Evolutionary conservation across 2,797 vertebrate species (phyloP).

Genomic region (Sebastes vulpes): DNA sequence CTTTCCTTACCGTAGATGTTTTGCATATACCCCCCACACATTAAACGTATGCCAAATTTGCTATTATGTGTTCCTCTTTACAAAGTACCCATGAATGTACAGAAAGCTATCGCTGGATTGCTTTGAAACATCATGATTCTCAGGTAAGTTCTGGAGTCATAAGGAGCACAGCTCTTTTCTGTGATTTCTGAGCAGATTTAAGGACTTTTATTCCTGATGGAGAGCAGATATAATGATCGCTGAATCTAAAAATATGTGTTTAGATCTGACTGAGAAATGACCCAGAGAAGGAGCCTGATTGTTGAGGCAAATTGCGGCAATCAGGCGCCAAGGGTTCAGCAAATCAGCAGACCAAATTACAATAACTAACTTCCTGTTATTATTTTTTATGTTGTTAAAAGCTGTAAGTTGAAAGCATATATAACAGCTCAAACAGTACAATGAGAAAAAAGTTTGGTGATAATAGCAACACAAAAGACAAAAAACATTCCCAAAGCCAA

Average conservation of each 20-base stretch:
- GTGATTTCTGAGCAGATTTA: neutral
- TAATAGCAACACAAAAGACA: neutral
- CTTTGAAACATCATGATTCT: neutral
- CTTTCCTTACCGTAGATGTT: neutral
- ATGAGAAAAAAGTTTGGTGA: neutral
- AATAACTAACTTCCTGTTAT: neutral
- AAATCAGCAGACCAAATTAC: neutral
- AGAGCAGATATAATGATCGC: neutral
- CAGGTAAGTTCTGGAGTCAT: neutral
- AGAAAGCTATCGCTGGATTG: neutral
- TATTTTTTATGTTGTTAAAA: neutral
- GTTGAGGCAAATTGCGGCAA: neutral
- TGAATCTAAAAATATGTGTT: neutral
- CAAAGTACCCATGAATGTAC: neutral
- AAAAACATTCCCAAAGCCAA: neutral
- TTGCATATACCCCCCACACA: accelerated
- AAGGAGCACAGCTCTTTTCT: neutral
- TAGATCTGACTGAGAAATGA: neutral
- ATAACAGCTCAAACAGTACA: neutral
- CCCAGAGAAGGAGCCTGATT: neutral
- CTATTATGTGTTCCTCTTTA: neutral
- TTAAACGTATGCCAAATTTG: neutral
- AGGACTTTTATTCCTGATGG: neutral
- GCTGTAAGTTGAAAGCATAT: neutral
- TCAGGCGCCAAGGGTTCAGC: neutral